A percentile compares a stretch with the other conserved stretches of the same genome.
These are phyloP conservation scores for Procambarus virginalis DNA, from an alignment of 1,140 invertebrate genomes.

Conservation along the genomic window DNA sequence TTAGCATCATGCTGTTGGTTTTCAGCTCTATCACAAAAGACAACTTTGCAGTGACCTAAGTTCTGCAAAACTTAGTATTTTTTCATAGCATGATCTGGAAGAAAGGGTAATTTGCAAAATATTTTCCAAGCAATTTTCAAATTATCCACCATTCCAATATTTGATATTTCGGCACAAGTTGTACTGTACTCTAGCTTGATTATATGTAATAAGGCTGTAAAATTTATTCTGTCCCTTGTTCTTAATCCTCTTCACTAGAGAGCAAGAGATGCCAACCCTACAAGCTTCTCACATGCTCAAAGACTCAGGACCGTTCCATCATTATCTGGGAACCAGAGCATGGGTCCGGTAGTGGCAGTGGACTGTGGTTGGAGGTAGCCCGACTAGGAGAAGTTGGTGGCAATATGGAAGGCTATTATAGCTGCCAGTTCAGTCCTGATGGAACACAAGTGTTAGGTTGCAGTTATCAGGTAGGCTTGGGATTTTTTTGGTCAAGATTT, in stretches of 20 bases:
- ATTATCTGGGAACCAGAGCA: constrained; percentile 88
- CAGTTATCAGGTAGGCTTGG: constrained; percentile 79
- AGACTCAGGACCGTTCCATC: constrained; percentile 95
- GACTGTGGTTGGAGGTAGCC: constrained; percentile 88
- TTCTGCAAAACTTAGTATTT: no score
- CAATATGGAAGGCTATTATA: constrained; percentile 93
- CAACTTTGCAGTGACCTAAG: no score
- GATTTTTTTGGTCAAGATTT: neutral
- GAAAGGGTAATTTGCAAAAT: no score
- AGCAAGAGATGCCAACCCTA: constrained; percentile 15
- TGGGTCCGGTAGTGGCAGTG: constrained; percentile 73
- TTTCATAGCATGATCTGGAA: no score
- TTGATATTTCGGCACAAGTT: no score
- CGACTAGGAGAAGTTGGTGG: constrained; percentile 93
- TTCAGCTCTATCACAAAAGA: no score
- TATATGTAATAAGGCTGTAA: no score
- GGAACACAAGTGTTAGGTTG: constrained; percentile 86
- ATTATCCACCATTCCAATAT: no score
- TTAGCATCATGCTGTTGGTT: no score
- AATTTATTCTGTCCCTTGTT: neutral
- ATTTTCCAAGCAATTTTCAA: no score
- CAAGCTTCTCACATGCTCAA: constrained; percentile 80
- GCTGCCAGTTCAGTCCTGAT: constrained; percentile 84
- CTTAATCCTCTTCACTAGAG: neutral
- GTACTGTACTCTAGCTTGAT: no score